Evolutionary conservation across 2,113 vertebrate genomes (phyloP).

Genomic region (Aramus guarauna): DNA sequence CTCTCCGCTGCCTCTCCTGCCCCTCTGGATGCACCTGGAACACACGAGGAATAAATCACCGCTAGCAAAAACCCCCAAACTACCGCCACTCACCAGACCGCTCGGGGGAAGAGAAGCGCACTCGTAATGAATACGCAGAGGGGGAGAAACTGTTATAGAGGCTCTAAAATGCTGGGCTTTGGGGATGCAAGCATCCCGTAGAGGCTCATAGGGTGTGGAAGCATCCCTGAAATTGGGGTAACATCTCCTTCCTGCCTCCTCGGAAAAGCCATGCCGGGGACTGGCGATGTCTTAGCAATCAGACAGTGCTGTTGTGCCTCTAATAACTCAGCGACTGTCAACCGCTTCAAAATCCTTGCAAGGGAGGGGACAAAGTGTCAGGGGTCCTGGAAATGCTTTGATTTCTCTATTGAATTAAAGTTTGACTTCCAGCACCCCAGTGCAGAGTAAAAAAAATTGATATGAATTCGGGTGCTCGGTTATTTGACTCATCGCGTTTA

Average conservation of each 20-base stretch:
- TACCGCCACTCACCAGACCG: neutral
- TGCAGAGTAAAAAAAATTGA: neutral
- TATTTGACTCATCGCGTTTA: neutral
- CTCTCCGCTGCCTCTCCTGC: neutral
- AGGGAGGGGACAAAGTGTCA: neutral
- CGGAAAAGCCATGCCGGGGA: neutral
- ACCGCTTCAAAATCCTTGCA: rapidly evolving
- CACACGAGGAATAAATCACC: neutral
- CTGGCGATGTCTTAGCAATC: neutral
- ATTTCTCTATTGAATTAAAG: neutral
- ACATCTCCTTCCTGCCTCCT: neutral
- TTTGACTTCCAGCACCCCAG: neutral
- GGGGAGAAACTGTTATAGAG: neutral
- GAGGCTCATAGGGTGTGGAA: neutral
- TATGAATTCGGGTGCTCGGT: neutral
- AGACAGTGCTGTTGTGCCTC: neutral
- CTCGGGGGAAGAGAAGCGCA: neutral
- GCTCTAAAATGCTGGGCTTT: neutral
- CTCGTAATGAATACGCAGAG: neutral
- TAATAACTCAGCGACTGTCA: neutral
- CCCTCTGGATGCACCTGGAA: conserved; percentile 50
- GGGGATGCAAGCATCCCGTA: neutral
- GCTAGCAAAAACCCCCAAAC: neutral
- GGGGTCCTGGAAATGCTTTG: neutral
- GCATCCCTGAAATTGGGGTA: neutral